Evolutionary conservation across 1,140 invertebrate species (phyloP).

Genomic region (Eciton burchellii): DNA sequence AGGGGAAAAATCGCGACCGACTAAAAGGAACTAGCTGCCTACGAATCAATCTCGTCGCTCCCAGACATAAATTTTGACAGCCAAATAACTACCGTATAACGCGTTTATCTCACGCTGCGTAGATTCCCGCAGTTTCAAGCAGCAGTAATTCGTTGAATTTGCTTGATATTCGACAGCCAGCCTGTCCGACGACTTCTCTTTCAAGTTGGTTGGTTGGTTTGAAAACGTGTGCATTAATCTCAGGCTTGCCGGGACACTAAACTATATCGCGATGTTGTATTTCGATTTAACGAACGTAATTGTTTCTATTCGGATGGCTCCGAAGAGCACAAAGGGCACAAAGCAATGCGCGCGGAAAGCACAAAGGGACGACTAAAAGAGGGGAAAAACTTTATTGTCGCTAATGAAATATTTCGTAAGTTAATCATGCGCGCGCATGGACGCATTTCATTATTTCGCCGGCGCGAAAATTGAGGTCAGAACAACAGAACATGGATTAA

Average conservation of each 20-base stretch:
- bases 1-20: no score
- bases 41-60: no score
- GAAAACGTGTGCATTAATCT: slow-evolving; percentile 21
- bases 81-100: no score
- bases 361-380: not conserved
- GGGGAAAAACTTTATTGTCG: slow-evolving; percentile 13
- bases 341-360: slow-evolving; percentile 1
- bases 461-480: not conserved
- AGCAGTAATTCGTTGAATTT: not conserved
- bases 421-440: not conserved
- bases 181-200: not conserved
- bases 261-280: not conserved
- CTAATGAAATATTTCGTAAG: slow-evolving; percentile 49
- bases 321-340: slow-evolving; percentile 10
- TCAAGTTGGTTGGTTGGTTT: not conserved
- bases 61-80: no score
- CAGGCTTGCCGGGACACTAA: not conserved
- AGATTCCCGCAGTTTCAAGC: no score
- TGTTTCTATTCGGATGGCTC: slow-evolving; percentile 30
- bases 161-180: not conserved
- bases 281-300: slow-evolving; percentile 49
- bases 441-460: slow-evolving; percentile 31
- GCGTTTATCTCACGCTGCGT: no score
- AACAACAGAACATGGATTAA: slow-evolving; percentile 30
- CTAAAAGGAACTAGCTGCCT: no score